Evolutionary conservation across 2,888 invertebrate species (phyloP), one percentile per base, ranked within the genome.

Genomic region (Trachelus tabidus): DNA sequence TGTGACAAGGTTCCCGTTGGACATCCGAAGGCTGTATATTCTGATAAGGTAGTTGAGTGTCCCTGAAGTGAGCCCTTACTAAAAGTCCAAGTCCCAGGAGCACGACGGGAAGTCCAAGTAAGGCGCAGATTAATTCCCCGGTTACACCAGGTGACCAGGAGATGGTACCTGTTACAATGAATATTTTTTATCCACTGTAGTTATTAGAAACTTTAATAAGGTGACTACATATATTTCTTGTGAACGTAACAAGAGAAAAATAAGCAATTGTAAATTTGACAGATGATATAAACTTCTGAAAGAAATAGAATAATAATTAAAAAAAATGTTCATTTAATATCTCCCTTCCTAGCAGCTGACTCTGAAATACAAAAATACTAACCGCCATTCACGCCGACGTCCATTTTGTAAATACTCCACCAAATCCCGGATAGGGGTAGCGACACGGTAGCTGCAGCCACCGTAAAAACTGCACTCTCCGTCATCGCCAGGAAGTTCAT

Each of bases 61-160:
- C 93, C 81, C 92, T 92, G 82, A 93, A 93, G 87, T 94, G 93
- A 4, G 93, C 92, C 83, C 93, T 92, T 81, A 92, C 92, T 34
- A 94, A 90, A 69, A 94, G 88, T 12, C 92, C 92, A 78, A 94
- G 86, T 31, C 94, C 94, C 9, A 93, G 90, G 12, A 93, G 87
- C 33, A 94, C 93, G 69, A 94, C 93, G 11, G 94, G 94, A 78
- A 94, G 91, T 79, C 94, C 94, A 34, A 94, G 89, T 35, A 94
- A 89, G 1, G 94, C 93, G 86, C 94, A 94, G 78, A 94, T 93
- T 34, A 94, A 87, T 87, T 94, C 94, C n/a, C 94, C 94, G 9
- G 93, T 93, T 77, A 94, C 91, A 30, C 93, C 92, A n/a, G 94
- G 94, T 77, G 93, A 91, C 94, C 94, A 94, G 34, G 91, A 84